Base-by-base conservation (phyloP, 2,797 vertebrate genomes). In the Chelon labrosus region DNA sequence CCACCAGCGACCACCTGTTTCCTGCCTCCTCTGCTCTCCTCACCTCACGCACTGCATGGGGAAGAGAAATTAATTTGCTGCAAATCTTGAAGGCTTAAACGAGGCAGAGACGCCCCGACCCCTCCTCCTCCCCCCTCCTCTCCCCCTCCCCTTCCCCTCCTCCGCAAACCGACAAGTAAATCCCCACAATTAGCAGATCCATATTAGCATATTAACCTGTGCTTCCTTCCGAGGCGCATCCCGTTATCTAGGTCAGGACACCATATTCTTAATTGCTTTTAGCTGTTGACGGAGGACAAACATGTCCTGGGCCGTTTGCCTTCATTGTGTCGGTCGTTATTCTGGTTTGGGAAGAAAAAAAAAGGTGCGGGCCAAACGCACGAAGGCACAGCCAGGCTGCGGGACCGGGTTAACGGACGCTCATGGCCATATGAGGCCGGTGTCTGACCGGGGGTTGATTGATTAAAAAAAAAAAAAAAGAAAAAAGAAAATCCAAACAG, bases 131-230 rank as follows among this genome's bases (percentile, higher is more conserved):
- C 20, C n/a, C n/a, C n/a, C n/a, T n/a, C n/a, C n/a, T n/a, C 39
- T 22, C 57, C 41, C 31, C 55, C 13, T 56, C 14, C 55, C 70
- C 41, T 22, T 25, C 64, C 44, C 5, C 60, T 38, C 63, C 37
- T 37, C 56, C 41, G 41, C 86, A 88, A 89, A 91, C 89, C 67
- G 83, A 91, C 89, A 70, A 91, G 82, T 88, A 91, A 92, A 92
- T 92, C 91, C 90, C 82, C 69, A 83, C 91, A 93, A 93, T 94
- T 93, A 93, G 92, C 90, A 88, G 91, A 91, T 89, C 90, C 90
- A 92, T 90, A 94, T 95, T 94, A 93, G 93, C 93, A 94, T 94
- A 94, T 92, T 93, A 94, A 94, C 92, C 93, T 94, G 85, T 84
- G 85, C 86, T 88, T 90, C 84, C 81, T 89, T 92, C 84, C 75